phyloP scores from a whole-genome alignment of 2,888 invertebrate genomes.

The Lottia scabra region DNA sequence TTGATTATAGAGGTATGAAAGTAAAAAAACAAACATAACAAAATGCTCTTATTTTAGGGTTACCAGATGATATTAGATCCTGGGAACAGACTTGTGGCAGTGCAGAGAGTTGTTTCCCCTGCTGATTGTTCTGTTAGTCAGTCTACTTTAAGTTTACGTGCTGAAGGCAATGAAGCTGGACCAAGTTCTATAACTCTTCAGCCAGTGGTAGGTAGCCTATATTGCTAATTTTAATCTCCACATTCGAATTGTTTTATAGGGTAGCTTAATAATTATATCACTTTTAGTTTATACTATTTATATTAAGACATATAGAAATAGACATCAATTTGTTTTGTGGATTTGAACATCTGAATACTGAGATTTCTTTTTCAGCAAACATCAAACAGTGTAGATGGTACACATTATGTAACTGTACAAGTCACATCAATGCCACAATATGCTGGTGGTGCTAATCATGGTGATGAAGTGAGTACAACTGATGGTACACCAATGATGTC shows the following conservation, averaged over 20 bases:
- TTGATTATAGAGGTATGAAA: background rate
- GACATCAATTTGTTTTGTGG: no score
- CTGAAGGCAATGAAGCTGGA: constrained; percentile 33
- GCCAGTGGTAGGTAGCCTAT: constrained; percentile 24
- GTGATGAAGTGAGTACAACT: constrained; percentile 39
- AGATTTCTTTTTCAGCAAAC: background rate
- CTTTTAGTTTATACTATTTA: no score
- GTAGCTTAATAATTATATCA: no score
- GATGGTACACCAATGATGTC: constrained; percentile 23
- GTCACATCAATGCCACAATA: constrained; percentile 27
- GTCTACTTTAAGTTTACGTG: constrained; percentile 38
- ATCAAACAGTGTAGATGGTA: background rate
- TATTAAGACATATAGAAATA: no score
- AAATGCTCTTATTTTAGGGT: constrained; percentile 25
- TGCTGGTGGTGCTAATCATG: constrained; percentile 22
- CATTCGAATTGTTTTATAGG: no score
- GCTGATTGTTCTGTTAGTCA: constrained; percentile 58
- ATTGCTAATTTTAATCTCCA: no score
- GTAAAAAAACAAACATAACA: background rate
- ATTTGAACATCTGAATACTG: no score
- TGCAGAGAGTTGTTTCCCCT: constrained; percentile 56
- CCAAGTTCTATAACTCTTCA: constrained; percentile 30
- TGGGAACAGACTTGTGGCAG: constrained; percentile 43
- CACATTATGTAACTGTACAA: constrained; percentile 19
- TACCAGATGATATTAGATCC: constrained; percentile 46